Conservation (phyloP, 2,797 vertebrate species). For the Scyliorhinus canicula region DNA sequence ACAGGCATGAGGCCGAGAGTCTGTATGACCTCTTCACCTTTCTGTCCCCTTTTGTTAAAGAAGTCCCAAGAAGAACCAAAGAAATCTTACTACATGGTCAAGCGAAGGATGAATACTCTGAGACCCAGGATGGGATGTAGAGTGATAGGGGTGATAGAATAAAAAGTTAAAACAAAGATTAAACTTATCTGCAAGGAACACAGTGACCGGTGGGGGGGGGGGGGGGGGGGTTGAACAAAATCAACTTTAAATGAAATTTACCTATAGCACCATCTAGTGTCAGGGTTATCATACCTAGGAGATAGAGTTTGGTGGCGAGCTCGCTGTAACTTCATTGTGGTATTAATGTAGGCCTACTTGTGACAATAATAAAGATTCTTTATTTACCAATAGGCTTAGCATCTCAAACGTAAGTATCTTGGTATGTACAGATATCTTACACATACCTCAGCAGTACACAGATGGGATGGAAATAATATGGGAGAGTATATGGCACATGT, state of each 20-base stretch:
- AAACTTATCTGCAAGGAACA: not conserved
- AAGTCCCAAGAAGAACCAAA: not conserved
- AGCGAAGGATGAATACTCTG: not conserved
- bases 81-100: not conserved
- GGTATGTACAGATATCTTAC: not conserved
- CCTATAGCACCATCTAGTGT: constrained; percentile 12
- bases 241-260: constrained; percentile 1
- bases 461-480: not conserved
- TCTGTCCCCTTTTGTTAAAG: not conserved
- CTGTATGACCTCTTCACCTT: not conserved
- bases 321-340: too few species aligned
- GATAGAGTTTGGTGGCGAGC: not conserved
- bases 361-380: too few species aligned
- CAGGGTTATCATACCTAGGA: not conserved
- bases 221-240: not conserved
- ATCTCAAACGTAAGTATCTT: not conserved
- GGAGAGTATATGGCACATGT: not conserved
- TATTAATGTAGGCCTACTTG: too few species aligned
- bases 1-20: not conserved
- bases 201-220: not conserved
- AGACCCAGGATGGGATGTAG: not conserved
- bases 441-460: not conserved
- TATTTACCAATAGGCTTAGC: too few species aligned
- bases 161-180: not conserved
- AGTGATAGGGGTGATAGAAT: not conserved